Evolutionary conservation across 1,140 invertebrate species (phyloP).

Genomic region (Neotoxoptera formosana): DNA sequence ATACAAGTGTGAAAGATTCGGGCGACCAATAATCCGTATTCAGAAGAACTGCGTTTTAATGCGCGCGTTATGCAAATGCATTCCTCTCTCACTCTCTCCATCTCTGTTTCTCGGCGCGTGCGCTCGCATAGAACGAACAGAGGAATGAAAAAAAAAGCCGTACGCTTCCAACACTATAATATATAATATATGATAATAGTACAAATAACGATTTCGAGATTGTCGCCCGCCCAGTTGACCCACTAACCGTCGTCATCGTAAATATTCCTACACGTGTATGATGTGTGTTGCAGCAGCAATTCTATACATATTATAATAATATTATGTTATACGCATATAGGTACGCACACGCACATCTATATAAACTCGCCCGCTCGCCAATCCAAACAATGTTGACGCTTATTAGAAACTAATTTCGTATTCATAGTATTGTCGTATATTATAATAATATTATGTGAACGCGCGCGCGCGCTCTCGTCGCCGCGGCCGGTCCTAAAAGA

Average conservation of each 20-base stretch:
- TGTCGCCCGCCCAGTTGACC: constrained; percentile 22
- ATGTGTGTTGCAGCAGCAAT: neutral
- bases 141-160: neutral
- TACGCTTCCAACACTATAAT: neutral
- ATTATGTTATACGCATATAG: neutral
- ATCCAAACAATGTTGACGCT: constrained; percentile 36
- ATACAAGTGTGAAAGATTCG: neutral
- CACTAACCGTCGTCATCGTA: constrained; percentile 22
- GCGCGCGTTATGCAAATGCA: constrained; percentile 15
- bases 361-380: neutral
- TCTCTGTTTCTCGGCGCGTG: neutral
- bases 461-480: neutral
- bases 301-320: neutral
- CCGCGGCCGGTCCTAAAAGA: neutral
- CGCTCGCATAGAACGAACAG: neutral
- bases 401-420: constrained; percentile 49
- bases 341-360: neutral
- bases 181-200: constrained; percentile 15
- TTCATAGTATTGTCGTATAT: constrained; percentile 16
- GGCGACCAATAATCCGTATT: neutral
- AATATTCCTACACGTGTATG: neutral
- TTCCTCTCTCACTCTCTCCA: neutral
- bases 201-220: constrained; percentile 37
- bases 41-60: neutral
- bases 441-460: neutral